Percentiles rank a stretch among this genome's conserved stretches.
Conservation (phyloP, 2,113 vertebrate species). For the Crotophaga sulcirostris region DNA sequence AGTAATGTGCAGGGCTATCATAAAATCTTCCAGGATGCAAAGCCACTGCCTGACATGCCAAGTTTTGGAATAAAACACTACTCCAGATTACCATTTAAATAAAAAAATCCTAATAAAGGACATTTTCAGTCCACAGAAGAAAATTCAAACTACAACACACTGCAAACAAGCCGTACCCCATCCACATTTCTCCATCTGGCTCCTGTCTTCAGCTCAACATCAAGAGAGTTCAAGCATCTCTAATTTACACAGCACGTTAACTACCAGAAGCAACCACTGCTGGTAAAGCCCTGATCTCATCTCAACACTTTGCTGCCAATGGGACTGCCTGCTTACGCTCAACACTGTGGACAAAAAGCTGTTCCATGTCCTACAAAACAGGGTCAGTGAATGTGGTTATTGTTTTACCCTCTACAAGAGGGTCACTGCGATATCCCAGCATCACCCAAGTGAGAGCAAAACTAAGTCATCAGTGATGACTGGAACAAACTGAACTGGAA, state of each 20-base stretch:
- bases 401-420: background rate
- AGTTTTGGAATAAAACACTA: background rate
- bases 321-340: background rate
- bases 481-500: background rate
- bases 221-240: background rate
- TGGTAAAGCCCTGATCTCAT: background rate
- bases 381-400: background rate
- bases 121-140: background rate
- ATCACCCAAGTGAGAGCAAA: background rate
- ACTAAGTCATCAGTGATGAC: background rate
- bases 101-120: background rate
- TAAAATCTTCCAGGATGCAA: background rate
- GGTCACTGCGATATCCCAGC: background rate
- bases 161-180: background rate
- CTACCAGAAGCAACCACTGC: background rate
- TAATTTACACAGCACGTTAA: background rate
- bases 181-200: background rate
- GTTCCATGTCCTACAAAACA: background rate
- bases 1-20: background rate
- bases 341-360: background rate
- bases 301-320: rapidly evolving
- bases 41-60: background rate
- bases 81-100: background rate
- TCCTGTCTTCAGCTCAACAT: background rate
- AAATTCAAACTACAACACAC: background rate